phyloP scores from a whole-genome alignment of 2,888 invertebrate genomes.

The Himalopsyche anomala region DNA sequence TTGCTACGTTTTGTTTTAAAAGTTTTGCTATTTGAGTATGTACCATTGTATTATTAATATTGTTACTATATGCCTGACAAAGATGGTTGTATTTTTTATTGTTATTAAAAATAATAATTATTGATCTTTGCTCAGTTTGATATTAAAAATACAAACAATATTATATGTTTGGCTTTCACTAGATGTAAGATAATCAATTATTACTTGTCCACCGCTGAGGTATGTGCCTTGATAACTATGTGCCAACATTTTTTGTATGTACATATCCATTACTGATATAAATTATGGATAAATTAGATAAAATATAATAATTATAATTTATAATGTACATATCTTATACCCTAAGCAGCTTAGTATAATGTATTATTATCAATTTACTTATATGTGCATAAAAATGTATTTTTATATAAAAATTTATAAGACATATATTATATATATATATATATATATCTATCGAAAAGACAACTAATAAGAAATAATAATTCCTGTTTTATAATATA shows the following conservation, averaged over 20 bases:
- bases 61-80: conserved; percentile 43
- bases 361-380: conserved; percentile 48
- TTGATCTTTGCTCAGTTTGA: conserved; percentile 56
- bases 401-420: conserved; percentile 61
- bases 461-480: conserved; percentile 61
- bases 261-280: conserved; percentile 59
- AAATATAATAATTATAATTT: conserved; percentile 49
- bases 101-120: conserved; percentile 41
- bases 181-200: conserved; percentile 47
- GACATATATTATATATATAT: conserved; percentile 50
- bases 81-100: conserved; percentile 50
- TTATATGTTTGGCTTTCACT: conserved; percentile 50
- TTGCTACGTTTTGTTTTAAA: no score
- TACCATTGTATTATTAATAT: background rate
- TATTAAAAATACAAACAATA: conserved; percentile 45
- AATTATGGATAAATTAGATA: conserved; percentile 49
- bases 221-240: conserved; percentile 62
- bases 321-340: conserved; percentile 61
- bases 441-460: conserved; percentile 53
- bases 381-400: conserved; percentile 55
- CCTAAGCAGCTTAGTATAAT: conserved; percentile 62
- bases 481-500: conserved; percentile 57
- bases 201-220: conserved; percentile 59
- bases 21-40: background rate
- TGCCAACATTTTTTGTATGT: conserved; percentile 61